These are phyloP conservation scores for Clarias magur DNA, from an alignment of 2,113 vertebrate genomes.

Conservation along the genomic window DNA sequence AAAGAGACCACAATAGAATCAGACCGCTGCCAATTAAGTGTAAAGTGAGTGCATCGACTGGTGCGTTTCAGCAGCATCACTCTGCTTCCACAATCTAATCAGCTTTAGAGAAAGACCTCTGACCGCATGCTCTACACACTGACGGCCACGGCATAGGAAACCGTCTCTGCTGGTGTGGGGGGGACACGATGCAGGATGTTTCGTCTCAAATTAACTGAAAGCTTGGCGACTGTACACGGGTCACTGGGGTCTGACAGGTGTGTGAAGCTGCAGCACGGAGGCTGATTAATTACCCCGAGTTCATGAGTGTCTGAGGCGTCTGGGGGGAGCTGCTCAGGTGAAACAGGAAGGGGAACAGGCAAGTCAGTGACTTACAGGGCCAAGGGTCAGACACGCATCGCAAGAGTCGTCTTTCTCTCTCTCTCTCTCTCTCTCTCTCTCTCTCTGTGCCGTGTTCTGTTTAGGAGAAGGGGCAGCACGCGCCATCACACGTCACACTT, in stretches of 20 bases:
- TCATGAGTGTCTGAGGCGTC: background rate
- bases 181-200: background rate
- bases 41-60: constrained; percentile 48
- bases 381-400: constrained; percentile 32
- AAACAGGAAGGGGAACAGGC: constrained; percentile 46
- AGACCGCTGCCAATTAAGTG: constrained; percentile 42
- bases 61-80: constrained; percentile 14
- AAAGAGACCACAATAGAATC: constrained; percentile 41
- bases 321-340: constrained; percentile 35
- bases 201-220: constrained; percentile 3
- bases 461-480: background rate
- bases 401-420: background rate
- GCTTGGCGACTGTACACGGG: background rate
- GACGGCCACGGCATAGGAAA: background rate
- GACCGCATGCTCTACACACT: background rate
- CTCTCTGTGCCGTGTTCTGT: background rate
- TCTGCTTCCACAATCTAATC: constrained; percentile 37
- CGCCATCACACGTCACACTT: constrained; percentile 11
- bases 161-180: background rate
- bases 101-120: constrained; percentile 34
- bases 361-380: constrained; percentile 30
- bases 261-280: constrained; percentile 1
- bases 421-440: background rate
- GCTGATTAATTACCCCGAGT: constrained; percentile 37
- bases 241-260: constrained; percentile 22